Evolutionary conservation across 1,140 invertebrate genomes (phyloP).

Genomic region (Bombyx mandarina): DNA sequence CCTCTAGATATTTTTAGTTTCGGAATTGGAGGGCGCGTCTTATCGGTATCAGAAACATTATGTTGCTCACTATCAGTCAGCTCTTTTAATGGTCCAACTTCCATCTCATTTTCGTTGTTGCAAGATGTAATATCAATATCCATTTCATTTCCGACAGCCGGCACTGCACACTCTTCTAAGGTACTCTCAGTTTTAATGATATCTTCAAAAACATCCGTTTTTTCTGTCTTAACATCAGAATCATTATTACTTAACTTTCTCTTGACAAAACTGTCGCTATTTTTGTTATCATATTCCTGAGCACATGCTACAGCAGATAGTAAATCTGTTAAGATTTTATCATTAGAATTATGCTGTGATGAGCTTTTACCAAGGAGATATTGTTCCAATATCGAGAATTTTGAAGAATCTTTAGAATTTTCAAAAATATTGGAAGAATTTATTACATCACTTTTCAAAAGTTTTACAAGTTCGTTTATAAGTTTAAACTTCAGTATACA

Average conservation of each 20-base stretch:
- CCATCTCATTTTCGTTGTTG: slow-evolving; percentile 56
- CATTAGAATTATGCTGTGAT: slow-evolving; percentile 51
- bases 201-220: slow-evolving; percentile 24
- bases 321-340: slow-evolving; percentile 74
- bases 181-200: slow-evolving; percentile 56
- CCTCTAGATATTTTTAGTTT: slow-evolving; percentile 68
- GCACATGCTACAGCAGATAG: slow-evolving; percentile 72
- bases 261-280: slow-evolving; percentile 56
- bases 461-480: slow-evolving; percentile 76
- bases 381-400: slow-evolving; percentile 65
- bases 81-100: slow-evolving; percentile 63
- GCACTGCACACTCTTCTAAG: slow-evolving; percentile 63
- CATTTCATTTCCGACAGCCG: slow-evolving; percentile 69
- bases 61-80: slow-evolving; percentile 58
- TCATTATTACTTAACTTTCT: slow-evolving; percentile 58
- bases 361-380: slow-evolving; percentile 59
- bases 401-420: slow-evolving; percentile 54
- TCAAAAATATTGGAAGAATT: slow-evolving; percentile 35
- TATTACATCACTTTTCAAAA: slow-evolving; percentile 75
- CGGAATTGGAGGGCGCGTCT: slow-evolving; percentile 59
- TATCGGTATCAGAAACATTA: slow-evolving; percentile 44
- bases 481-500: slow-evolving; percentile 80
- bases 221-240: slow-evolving; percentile 54
- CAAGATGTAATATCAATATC: slow-evolving; percentile 65
- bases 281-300: slow-evolving; percentile 69